Percentiles rank a stretch among this genome's conserved stretches.
Evolutionary conservation across 2,888 invertebrate species (phyloP).

Genomic region (Coronaproctus castanopsis): DNA sequence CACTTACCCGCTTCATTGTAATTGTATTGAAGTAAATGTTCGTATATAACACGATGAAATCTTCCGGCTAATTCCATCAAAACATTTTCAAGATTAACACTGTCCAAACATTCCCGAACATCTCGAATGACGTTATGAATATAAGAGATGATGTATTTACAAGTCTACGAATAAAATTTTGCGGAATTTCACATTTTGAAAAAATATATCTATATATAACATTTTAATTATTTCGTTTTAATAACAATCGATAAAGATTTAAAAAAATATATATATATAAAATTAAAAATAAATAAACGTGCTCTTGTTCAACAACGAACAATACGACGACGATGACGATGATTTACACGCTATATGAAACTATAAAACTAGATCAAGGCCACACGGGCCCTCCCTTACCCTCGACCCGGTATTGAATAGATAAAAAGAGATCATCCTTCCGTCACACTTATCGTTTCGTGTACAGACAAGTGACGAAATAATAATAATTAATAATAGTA

Average conservation of each 20-base stretch:
- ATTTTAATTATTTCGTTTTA: conserved; percentile 7
- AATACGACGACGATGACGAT: no score
- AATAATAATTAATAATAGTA: no score
- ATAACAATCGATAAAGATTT: conserved; percentile 51
- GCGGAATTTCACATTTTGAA: conserved; percentile 7
- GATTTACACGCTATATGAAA: no score
- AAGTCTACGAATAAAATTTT: conserved; percentile 38
- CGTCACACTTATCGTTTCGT: no score
- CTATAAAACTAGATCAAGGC: no score
- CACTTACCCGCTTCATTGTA: conserved; percentile 88
- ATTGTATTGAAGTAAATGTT: conserved; percentile 83
- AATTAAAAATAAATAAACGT: no score
- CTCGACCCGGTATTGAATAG: no score
- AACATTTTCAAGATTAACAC: conserved; percentile 71
- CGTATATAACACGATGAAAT: conserved; percentile 79
- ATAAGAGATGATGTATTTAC: conserved; percentile 61
- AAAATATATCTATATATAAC: conserved; percentile 2
- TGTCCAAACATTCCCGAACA: conserved; percentile 67
- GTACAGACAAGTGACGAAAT: no score
- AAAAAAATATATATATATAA: no score
- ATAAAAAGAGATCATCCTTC: no score
- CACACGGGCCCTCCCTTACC: no score
- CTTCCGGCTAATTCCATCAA: conserved; percentile 74
- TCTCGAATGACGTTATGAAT: conserved; percentile 51
- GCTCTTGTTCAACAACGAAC: no score